Base-by-base conservation (phyloP, 2,797 vertebrate species). In the Moxostoma hubbsi region DNA sequence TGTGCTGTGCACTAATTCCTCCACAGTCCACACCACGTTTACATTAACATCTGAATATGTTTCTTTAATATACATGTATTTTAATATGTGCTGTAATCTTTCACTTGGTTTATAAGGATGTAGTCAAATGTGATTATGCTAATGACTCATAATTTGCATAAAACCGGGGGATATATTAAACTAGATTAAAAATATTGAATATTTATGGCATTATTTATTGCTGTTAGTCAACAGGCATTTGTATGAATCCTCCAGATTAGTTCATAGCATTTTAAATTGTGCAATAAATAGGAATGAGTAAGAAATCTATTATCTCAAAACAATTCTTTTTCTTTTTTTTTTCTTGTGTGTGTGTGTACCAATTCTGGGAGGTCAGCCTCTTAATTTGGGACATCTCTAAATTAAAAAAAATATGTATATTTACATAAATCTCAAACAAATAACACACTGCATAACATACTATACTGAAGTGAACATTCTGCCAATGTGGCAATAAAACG, bases 101-200 rank as follows among this genome's bases (percentile, higher is more conserved):
- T 92, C 86, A 92, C 92, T 94, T 85, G 86, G 73, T 85, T 93
- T 92, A 91, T 92, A 93, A 92, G 91, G 90, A 92, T 93, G 91
- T 93, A 92, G 92, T 91, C 88, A 92, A 95, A 95, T 93, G 91
- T 93, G 94, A 94, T 95, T 95, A 94, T 95, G 93, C 93, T 94
- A 95, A 95, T 94, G 86, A 85, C 78, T 86, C 86, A 53, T 81
- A 70, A 94, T 95, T 94, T 94, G 92, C 93, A 95, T 94, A 94
- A 94, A 94, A 93, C 92, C 88, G 90, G 88, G 90, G 90, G 87
- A 93, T 93, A 93, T 94, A 93, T 93, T 94, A 93, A 94, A 94
- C 91, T 92, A 91, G 93, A 95, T 95, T 94, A 94, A 93, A 93
- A 92, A 90, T 89, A 89, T 89, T 81, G 93, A 93, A 94, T 93